Evolutionary conservation across 2,797 vertebrate species (phyloP), one percentile per base, ranked within the genome.

Genomic region (Buceros bicornis): DNA sequence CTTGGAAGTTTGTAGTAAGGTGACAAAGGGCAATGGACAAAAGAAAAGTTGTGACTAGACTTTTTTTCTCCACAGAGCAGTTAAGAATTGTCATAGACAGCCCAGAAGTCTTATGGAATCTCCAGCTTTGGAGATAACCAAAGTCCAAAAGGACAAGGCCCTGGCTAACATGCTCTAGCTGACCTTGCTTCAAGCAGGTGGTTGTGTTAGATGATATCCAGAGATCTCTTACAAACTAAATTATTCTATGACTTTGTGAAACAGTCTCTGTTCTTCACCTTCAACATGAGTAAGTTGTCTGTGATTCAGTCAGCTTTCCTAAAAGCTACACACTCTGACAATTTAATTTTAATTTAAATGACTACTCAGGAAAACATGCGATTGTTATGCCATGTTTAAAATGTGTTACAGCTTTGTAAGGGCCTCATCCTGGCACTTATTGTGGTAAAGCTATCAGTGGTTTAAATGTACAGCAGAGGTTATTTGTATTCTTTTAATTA

Each of bases 61-160:
- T 8, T 62, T 19, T 50, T 33, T 8, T 22, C 13, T 7, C 3
- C 2, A 15, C 5, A 16, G 3, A 22, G 9, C 2, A 1, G 9
- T 60, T 74, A 56, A 66, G 11, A 13, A 40, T 2, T 47, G 16
- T 15, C 31, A 72, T 8, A 61, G 12, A 19, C 4, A 14, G 20
- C 18, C 28, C 35, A 76, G 54, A 62, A 42, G 28, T 60, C 15
- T 67, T 50, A 14, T 13, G 24, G 9, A 7, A 25, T 45, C 43
- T 73, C 56, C 17, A 60, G 0, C 17, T 66, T 16, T 33, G 53
- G 21, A 53, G 6, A 43, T 5, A 58, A 70, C 6, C 24, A 61
- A 71, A 91, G 14, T 11, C 64, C n/a, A 64, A 37, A 6, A 33
- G 28, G 26, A 70, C 6, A n/a, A 74, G 7, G 6, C 2, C 13